Conservation (phyloP, 1,140 invertebrate species). For the Papilio machaon region DNA sequence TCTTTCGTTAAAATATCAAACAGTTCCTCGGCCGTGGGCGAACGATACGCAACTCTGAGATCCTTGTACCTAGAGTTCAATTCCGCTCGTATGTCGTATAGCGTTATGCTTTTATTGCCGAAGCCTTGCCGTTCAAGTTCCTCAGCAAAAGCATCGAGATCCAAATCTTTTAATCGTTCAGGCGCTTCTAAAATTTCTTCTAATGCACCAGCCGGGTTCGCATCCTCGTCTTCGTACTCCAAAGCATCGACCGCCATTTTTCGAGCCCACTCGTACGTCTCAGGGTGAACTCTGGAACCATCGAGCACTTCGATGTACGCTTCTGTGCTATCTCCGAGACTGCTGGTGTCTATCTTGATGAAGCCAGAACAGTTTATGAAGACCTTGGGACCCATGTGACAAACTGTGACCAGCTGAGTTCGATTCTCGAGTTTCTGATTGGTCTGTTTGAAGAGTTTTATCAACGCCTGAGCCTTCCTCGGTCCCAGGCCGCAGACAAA, state of each 20-base stretch:
- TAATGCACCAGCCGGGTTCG: conserved; percentile 97
- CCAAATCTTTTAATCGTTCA: conserved; percentile 97
- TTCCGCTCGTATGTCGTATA: conserved; percentile 99
- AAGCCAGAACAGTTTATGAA: conserved; percentile 99
- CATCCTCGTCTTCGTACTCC: conserved; percentile 98
- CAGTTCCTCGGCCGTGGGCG: conserved; percentile 92
- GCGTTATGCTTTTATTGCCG: conserved; percentile 98
- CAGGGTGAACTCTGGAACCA: conserved; percentile 98
- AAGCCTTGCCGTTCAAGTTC: conserved; percentile 97
- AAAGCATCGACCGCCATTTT: conserved; percentile 99
- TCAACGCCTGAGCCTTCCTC: conserved; percentile 94
- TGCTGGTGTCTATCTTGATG: conserved; percentile 98
- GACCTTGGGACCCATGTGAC: conserved; percentile 98
- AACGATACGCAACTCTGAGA: conserved; percentile 89
- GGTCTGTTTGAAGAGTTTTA: conserved; percentile 96
- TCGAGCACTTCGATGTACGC: conserved; percentile 98
- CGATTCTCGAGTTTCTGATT: conserved; percentile 97
- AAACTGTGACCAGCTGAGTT: conserved; percentile 96
- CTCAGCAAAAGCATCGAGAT: conserved; percentile 99
- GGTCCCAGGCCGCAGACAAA: conserved; percentile 99
- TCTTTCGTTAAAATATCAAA: conserved; percentile 99
- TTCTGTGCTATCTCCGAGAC: conserved; percentile 96
- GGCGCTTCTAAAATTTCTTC: conserved; percentile 99
- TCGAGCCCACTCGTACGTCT: conserved; percentile 99
- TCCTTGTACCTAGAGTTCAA: conserved; percentile 98